These are phyloP conservation scores for Mesembrinibis cayennensis DNA, from an alignment of 2,113 vertebrate species.

Conservation along the genomic window DNA sequence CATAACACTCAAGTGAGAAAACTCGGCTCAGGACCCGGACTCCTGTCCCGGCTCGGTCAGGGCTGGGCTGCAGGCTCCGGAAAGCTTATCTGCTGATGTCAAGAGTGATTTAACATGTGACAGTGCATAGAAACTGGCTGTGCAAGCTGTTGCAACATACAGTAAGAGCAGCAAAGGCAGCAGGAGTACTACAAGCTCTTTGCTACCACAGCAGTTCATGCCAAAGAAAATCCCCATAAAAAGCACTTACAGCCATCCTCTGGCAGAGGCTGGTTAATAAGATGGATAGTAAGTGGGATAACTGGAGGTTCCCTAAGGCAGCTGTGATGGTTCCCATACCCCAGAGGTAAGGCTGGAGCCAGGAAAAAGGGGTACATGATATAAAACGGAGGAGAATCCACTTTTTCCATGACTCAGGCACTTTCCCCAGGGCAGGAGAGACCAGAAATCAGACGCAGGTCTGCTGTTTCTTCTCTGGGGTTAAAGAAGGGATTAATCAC, in stretches of 20 bases:
- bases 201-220: background rate
- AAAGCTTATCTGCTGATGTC: slow-evolving; percentile 8
- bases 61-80: background rate
- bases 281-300: background rate
- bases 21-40: background rate
- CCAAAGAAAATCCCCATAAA: background rate
- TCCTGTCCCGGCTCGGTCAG: background rate
- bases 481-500: background rate
- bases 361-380: background rate
- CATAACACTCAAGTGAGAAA: background rate
- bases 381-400: background rate
- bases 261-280: background rate
- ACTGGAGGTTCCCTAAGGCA: background rate
- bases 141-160: slow-evolving; percentile 17
- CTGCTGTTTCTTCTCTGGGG: background rate
- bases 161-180: background rate
- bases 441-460: background rate
- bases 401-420: background rate
- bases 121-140: background rate
- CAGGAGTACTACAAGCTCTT: background rate
- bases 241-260: background rate
- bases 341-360: background rate
- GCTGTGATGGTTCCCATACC: background rate
- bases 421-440: background rate
- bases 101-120: slow-evolving; percentile 5